Evolutionary conservation across 2,888 invertebrate genomes (phyloP), one percentile per base, ranked within the genome.

Genomic region (Calephelis perditalis): DNA sequence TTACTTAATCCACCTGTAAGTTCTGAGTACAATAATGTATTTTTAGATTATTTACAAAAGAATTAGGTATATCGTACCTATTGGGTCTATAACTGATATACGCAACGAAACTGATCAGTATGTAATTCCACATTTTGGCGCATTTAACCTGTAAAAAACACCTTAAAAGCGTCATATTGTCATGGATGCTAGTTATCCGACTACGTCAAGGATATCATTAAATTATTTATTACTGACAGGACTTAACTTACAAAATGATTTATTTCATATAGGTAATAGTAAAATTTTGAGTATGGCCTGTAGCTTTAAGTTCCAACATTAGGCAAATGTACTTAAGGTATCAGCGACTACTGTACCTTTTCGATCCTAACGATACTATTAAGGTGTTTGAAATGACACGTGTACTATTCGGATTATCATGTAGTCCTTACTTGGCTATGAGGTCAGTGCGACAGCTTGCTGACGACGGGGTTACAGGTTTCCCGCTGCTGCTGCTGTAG

Each of bases 361-460:
- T 36, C 11, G 37, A 58, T 37, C 36, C 40, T 6, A 58, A 26
- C 7, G 58, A 58, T 12, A n/a, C 15, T 37, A 5, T 61, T 26
- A 9, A 3, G 5, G 40, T 56, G 36, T 61, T 37, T 43, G 57
- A 61, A 43, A 43, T 61, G 49, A 57, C 56, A 7, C 46, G 57
- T 11, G 49, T 61, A 7, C 45, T 52, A 7, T 61, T 57, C 47
- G 61, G 61, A 10, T 11, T 61, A 5, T 44, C 40, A 40, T 49
- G 61, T 35, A 46, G 56, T 8, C 61, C 61, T 12, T 61, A 43
- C 15, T 44, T 61, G 11, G 61, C 61, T 40, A 37, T 59, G 36
- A 35, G 58, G 15, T 9, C 45, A 5, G 45, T 45, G 5, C 45
- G 45, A 10, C 45, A 9, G 45, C 45, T 45, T 1, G 45, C 45